Evolutionary conservation across 2,113 vertebrate genomes (phyloP), one percentile per base, ranked within the genome.

Genomic region (Silurus meridionalis): DNA sequence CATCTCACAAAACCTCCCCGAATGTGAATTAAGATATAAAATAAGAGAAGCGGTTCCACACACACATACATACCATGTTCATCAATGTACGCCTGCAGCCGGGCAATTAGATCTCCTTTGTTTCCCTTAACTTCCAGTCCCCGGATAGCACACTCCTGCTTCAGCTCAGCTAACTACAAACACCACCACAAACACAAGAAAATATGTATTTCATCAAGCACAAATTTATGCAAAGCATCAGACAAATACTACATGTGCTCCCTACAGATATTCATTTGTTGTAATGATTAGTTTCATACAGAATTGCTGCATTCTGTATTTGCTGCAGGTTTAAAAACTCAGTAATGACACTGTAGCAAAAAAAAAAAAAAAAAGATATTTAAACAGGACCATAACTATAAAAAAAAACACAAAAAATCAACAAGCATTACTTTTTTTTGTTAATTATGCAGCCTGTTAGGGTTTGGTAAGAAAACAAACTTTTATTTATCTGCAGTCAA

Each of bases 61-160:
- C 13, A n/a, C 52, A 60, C 14, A 46, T 19, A 58, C 95, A 80
- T 91, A 97, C 96, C 96, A 64, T 96, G 96, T 83, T 97, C 96
- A 82, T 97, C 96, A 90, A 97, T 92, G 89, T 96, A 97, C 0
- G 95, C 91, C 91, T 96, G 96, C 7, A 97, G 94, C 80, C 96
- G 91, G 82, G 95, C 92, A 88, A 97, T 95, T 83, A 97, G 93
- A 63, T 97, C 96, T 71, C 94, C 94, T 79, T 97, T 97, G 93
- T 96, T 97, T 81, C 96, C 96, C 72, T 97, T 97, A 15, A 94
- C 92, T 0, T 96, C 96, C 90, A 97, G 89, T 0, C 96, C 96
- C 0, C 96, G 93, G 9, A 95, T 95, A 82, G 95, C 92, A 82
- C 96, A 97, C 58, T 97, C 96, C 87, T 97, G 96, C 91, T 97